A percentile compares a stretch with the other conserved stretches of the same genome.
phyloP scores from a whole-genome alignment of 2,113 vertebrate genomes.

The Enhydra lutris region DNA sequence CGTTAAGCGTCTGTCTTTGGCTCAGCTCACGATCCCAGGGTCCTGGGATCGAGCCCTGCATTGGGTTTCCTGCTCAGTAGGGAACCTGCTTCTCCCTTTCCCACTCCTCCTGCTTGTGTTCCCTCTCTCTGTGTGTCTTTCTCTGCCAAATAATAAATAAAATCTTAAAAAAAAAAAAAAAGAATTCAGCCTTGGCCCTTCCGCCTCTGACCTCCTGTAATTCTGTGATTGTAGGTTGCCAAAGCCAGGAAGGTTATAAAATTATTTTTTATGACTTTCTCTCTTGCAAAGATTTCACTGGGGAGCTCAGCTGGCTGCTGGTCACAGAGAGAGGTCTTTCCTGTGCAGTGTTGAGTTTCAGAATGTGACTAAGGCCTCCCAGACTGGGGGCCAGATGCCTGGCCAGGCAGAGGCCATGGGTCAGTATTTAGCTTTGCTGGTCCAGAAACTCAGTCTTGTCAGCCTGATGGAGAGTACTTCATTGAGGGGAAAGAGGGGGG shows the following conservation, averaged over 20 bases:
- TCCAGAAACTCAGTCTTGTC: background rate
- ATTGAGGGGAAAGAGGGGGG: fast-evolving
- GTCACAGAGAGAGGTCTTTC: background rate
- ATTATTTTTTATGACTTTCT: background rate
- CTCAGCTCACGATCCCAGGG: too few species aligned
- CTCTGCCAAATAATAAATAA: too few species aligned
- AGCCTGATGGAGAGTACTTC: background rate
- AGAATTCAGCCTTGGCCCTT: background rate
- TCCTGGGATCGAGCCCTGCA: too few species aligned
- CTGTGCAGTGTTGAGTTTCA: background rate
- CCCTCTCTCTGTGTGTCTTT: too few species aligned
- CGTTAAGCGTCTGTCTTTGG: too few species aligned
- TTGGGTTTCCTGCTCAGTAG: too few species aligned
- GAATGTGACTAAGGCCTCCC: background rate
- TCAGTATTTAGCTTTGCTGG: background rate
- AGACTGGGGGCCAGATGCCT: background rate
- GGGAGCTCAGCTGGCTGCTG: background rate
- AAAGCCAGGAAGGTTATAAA: background rate
- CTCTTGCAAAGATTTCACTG: background rate
- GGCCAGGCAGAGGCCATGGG: background rate
- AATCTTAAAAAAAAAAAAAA: too few species aligned
- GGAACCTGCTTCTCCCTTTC: too few species aligned
- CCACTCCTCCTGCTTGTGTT: too few species aligned
- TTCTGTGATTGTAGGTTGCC: background rate
- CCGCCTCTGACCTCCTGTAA: background rate